Evolutionary conservation across 2,888 invertebrate species (phyloP).

Genomic region (Eupsilia transversa): DNA sequence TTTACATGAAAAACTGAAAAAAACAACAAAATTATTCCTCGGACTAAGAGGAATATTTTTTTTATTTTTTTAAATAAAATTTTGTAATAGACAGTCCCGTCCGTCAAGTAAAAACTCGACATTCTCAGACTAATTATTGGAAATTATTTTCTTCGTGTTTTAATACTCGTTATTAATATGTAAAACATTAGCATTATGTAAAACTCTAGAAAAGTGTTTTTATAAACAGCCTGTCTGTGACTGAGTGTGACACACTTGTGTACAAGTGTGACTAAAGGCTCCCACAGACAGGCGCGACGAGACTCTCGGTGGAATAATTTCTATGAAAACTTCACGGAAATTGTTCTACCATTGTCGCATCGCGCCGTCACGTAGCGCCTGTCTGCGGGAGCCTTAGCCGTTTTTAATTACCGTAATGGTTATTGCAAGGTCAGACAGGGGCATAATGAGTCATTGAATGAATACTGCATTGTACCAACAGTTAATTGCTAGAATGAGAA

Average conservation of each 20-base stretch:
- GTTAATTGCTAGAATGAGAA: neutral
- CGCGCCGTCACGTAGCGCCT: too few relatives aligned
- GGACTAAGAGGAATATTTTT: too few relatives aligned
- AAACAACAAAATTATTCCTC: neutral
- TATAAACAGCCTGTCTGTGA: too few relatives aligned
- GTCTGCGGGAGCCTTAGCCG: too few relatives aligned
- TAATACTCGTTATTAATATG: too few relatives aligned
- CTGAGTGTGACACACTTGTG: too few relatives aligned
- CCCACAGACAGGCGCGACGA: too few relatives aligned
- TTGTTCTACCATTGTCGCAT: too few relatives aligned
- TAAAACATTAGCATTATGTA: neutral
- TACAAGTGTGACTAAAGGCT: neutral
- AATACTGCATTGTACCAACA: neutral
- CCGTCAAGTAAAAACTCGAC: neutral
- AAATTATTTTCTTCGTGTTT: neutral
- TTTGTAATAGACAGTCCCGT: too few relatives aligned
- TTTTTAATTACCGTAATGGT: conserved; percentile 10
- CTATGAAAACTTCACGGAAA: too few relatives aligned
- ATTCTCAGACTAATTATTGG: neutral
- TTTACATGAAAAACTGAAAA: neutral
- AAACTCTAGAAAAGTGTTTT: neutral
- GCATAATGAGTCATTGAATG: conserved; percentile 26
- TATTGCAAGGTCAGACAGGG: conserved; percentile 27
- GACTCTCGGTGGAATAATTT: too few relatives aligned
- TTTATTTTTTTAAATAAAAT: too few relatives aligned